Evolutionary conservation across 2,888 invertebrate species (phyloP).

Genomic region (Rhagonycha lutea): DNA sequence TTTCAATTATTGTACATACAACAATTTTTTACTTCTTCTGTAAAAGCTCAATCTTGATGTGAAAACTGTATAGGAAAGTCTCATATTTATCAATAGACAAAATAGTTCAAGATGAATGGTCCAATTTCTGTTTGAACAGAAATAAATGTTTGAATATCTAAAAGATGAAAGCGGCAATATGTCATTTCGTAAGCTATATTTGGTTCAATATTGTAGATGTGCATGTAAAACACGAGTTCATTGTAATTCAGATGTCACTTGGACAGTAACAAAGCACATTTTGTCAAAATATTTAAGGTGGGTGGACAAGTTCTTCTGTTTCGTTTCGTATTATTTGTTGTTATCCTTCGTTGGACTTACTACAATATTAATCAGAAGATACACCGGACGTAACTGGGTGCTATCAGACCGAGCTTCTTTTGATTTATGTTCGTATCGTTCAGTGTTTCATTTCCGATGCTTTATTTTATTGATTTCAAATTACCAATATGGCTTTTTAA

Average conservation of each 20-base stretch:
- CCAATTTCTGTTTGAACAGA: neutral
- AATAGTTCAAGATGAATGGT: constrained; percentile 1
- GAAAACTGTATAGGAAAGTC: neutral
- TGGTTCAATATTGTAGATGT: constrained; percentile 7
- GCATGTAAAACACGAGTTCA: constrained; percentile 5
- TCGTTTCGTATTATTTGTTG: constrained; percentile 6
- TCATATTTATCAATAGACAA: neutral
- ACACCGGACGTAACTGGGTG: constrained; percentile 4
- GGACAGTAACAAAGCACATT: constrained; percentile 11
- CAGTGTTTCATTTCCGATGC: constrained; percentile 9
- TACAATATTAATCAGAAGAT: neutral
- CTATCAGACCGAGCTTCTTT: neutral
- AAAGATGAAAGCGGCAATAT: constrained; percentile 6
- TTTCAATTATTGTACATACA: neutral
- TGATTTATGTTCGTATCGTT: constrained; percentile 7
- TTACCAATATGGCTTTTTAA: constrained; percentile 1
- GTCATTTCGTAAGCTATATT: constrained; percentile 9
- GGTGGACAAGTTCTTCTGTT: constrained; percentile 7
- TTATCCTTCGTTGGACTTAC: constrained; percentile 4
- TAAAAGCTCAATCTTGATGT: neutral
- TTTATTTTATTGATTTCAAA: constrained; percentile 8
- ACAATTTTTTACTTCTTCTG: neutral
- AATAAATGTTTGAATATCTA: constrained; percentile 8
- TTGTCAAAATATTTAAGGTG: constrained; percentile 11
- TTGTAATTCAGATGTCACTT: constrained; percentile 11